Evolutionary conservation across 2,888 invertebrate species (phyloP).

Genomic region (Pimpla rufipes): DNA sequence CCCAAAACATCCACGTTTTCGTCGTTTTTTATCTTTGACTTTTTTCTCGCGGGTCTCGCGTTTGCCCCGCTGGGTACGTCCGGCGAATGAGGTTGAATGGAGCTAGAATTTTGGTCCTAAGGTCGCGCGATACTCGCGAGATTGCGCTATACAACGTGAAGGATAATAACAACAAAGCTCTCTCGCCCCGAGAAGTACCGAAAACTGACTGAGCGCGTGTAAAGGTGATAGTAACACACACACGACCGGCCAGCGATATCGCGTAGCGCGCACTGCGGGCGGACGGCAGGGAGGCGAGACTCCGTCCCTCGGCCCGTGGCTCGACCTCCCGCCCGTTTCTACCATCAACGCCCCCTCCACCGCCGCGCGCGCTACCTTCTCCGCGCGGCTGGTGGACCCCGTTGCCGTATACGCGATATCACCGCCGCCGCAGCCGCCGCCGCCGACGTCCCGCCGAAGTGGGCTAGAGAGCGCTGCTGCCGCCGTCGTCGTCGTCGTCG

Average conservation of each 20-base stretch:
- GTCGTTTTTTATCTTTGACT: conserved; percentile 15
- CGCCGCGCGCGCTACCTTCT: conserved; percentile 63
- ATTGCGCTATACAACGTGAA: conserved; percentile 1
- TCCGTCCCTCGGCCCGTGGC: conserved; percentile 78
- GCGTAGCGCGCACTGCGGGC: conserved; percentile 84
- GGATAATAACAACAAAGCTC: conserved; percentile 30
- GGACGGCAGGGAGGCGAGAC: conserved; percentile 78
- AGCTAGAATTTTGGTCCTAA: conserved; percentile 13
- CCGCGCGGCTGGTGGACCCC: conserved; percentile 16
- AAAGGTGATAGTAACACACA: conserved; percentile 80
- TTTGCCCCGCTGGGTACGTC: not conserved
- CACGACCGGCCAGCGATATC: conserved; percentile 84
- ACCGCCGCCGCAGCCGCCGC: conserved; percentile 33
- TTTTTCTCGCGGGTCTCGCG: not conserved
- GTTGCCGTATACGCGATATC: conserved; percentile 55
- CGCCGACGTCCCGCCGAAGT: conserved; percentile 33
- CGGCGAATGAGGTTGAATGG: not conserved
- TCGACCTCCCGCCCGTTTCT: conserved; percentile 67
- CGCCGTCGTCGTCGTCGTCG: not conserved
- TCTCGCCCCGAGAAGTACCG: conserved; percentile 34
- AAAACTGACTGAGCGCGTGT: conserved; percentile 66
- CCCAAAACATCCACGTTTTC: not conserved
- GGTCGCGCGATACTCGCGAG: not conserved
- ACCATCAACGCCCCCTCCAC: conserved; percentile 25
- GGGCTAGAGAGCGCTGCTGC: conserved; percentile 56